Conservation (phyloP, 2,888 invertebrate species). For the Synanthedon myopaeformis region DNA sequence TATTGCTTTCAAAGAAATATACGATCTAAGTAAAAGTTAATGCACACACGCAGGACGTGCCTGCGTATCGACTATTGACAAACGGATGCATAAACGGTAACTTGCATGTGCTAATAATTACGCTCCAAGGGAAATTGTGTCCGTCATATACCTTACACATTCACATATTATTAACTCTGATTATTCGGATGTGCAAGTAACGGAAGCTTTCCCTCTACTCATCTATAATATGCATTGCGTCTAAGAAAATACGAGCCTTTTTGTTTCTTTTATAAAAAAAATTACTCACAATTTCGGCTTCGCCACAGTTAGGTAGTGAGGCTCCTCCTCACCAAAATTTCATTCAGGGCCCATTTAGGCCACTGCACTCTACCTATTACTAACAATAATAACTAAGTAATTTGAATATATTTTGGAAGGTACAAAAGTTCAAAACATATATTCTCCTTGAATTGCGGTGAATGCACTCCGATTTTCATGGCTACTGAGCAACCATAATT, state of each 20-base stretch:
- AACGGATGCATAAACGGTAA: conserved; percentile 19
- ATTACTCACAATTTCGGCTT: too few species aligned
- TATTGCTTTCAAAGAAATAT: too few species aligned
- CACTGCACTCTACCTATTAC: too few species aligned
- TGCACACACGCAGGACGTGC: conserved; percentile 11
- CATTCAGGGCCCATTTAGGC: too few species aligned
- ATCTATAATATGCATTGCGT: too few species aligned
- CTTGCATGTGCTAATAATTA: conserved; percentile 20
- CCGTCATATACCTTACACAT: conserved; percentile 3
- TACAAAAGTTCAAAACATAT: conserved; percentile 9
- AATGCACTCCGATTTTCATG: conserved; percentile 39
- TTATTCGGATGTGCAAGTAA: neutral
- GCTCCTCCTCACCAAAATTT: too few species aligned
- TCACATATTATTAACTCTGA: neutral
- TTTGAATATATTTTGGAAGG: neutral
- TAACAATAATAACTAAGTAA: too few species aligned
- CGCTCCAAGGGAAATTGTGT: conserved; percentile 11
- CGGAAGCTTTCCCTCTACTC: neutral
- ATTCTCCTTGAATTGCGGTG: conserved; percentile 17
- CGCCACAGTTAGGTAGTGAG: too few species aligned
- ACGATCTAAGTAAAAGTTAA: too few species aligned
- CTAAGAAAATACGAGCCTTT: too few species aligned
- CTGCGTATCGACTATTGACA: neutral
- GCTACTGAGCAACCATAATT: conserved; percentile 43
- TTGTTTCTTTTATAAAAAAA: too few species aligned